Evolutionary conservation across 2,113 vertebrate genomes (phyloP), one percentile per base, ranked within the genome.

Genomic region (Thermophis baileyi): DNA sequence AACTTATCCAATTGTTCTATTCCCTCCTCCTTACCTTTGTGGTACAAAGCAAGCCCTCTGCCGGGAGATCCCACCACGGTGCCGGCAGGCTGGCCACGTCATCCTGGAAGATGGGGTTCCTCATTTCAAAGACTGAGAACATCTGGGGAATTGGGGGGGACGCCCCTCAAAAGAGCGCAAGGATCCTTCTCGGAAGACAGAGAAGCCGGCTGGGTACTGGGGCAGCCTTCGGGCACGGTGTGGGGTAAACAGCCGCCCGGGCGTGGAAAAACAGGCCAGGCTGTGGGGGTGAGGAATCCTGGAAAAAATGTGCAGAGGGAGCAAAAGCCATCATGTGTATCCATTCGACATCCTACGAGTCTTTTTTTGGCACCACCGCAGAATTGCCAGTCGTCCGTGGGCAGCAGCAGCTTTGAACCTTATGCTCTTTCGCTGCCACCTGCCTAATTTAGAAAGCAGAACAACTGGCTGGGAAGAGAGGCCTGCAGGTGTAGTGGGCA

Each of bases 221-320:
- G 69, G 16, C 18, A 22, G 18, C 30, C 35, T 81, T 40, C 3
- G 20, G 35, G 7, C 35, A 40, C 35, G 2, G 16, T 81, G 2
- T 81, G 69, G 16, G 35, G 2, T 40, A 81, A 40, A 8, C 40
- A 1, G n/a, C 12, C 1, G 14, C 22, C 47, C 1, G 18, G 89
- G 0, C 0, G 27, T 50, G 30, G 49, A 50, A 27, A 51, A 0
- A 9, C 35, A n/a, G 85, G 55, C 2, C 49, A 87, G 95, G 89
- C 9, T 0, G 91, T 60, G 95, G 95, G 95, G 93, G 95, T 53
- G 94, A 95, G 95, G 95, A 95, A 96, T 97, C 95, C 94, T 14
- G 1, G 94, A 93, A 94, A 94, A 95, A 25, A 88, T 40, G 2
- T 40, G 69, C 81, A 14, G 3, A 0, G 81, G 94, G 20, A 47